Base-by-base conservation (phyloP, 2,888 invertebrate species). In the Agrotis segetum region DNA sequence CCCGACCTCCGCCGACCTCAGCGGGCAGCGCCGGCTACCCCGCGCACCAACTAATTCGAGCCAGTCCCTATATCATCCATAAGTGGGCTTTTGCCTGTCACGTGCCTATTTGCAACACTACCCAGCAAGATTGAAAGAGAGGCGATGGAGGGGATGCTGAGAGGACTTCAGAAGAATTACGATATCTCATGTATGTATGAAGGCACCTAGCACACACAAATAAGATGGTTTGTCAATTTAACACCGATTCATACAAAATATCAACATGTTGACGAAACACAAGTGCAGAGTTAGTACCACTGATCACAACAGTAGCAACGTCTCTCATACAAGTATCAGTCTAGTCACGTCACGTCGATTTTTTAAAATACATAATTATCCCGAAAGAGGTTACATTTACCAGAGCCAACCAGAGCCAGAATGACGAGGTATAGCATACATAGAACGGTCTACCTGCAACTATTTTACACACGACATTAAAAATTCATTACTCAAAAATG, bases 21-120 rank as follows among this genome's bases (percentile, higher is more conserved):
- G n/a, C 59, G 71, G 66, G 63, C 63, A 55, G 21, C 71, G 17
- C n/a, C 47, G 47, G 34, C 60, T 72, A 77, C 77, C 60, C 63
- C 52, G 16, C 63, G 61, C 50, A 44, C 19, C 55, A 44, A 61
- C 77, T 55, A 63, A 62, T 78, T 62, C 50, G 47, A 68, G 21
- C 53, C 64, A 49, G 58, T 40, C 34, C 47, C 44, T 58, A 73
- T 68, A 65, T 77, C 58, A 74, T 66, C 50, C 65, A 63, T 58
- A 62, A 67, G 59, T 74, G 56, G 61, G 55, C 29, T 34, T 46
- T 67, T 59, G 55, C 56, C 56, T 67, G 74, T 68, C 65, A 55
- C 50, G 65, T 29, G 50, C 68, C 58, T 62, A 66, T 72, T 67
- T 78, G 63, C 65, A 63, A 44, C 46, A 60, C 34, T 62, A 19